These are phyloP conservation scores for Tautogolabrus adspersus DNA, from an alignment of 2,113 vertebrate genomes.

Conservation along the genomic window DNA sequence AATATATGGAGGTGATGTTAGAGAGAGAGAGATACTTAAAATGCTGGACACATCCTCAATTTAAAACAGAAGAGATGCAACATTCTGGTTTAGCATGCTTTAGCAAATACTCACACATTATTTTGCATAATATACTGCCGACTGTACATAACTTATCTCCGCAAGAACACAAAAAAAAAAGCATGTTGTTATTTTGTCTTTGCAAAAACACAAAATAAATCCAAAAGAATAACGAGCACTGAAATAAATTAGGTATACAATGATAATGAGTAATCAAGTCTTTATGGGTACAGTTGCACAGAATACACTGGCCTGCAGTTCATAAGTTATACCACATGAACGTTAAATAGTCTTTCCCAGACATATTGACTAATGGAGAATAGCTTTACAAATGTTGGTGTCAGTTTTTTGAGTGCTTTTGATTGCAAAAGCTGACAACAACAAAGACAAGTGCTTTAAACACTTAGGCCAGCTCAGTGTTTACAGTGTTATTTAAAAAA, in stretches of 20 bases:
- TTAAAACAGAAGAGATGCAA: background rate
- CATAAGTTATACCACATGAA: conserved; percentile 8
- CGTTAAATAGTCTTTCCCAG: background rate
- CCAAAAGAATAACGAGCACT: background rate
- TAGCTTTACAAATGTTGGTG: background rate
- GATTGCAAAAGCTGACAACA: conserved; percentile 6
- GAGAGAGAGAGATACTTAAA: background rate
- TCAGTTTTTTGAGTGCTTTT: background rate
- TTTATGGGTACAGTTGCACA: background rate
- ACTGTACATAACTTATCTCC: background rate
- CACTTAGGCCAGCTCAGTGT: conserved; percentile 18
- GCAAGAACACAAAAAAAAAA: background rate
- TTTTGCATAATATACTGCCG: background rate
- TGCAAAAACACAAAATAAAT: background rate
- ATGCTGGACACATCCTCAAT: background rate
- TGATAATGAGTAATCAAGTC: background rate
- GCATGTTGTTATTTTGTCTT: no score
- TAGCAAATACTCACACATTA: background rate
- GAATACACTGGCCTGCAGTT: background rate
- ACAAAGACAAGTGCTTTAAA: conserved; percentile 18
- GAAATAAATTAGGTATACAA: background rate
- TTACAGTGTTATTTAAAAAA: conserved; percentile 33
- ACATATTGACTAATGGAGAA: background rate
- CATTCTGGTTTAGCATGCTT: background rate
- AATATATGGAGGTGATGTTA: background rate